Conservation (phyloP, 53 echinoderm and acorn worm species). For the Apostichopus leukothele region DNA sequence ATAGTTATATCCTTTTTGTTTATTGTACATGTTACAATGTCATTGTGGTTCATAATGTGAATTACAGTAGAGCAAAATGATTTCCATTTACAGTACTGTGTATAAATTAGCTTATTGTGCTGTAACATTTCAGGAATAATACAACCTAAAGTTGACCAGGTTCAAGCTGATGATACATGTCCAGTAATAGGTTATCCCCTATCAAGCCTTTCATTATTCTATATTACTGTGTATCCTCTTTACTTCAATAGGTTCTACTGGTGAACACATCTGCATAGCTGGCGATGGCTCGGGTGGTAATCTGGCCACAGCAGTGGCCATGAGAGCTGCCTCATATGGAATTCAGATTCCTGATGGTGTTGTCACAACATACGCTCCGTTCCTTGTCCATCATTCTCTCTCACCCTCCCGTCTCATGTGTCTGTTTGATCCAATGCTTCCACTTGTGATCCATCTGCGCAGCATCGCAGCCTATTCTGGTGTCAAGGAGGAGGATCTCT, state of each 20-base stretch:
- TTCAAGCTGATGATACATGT: too few relatives aligned
- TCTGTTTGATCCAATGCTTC: conserved; percentile 86
- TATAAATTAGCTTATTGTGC: too few relatives aligned
- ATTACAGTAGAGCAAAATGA: too few relatives aligned
- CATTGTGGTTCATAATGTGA: too few relatives aligned
- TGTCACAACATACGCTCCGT: conserved; percentile 85
- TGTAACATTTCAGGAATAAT: too few relatives aligned
- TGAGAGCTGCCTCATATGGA: conserved; percentile 95
- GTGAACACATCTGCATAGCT: conserved; percentile 88
- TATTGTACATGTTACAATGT: too few relatives aligned
- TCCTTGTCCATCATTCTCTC: conserved; percentile 76
- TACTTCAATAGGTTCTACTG: conserved; percentile 73
- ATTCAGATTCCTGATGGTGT: conserved; percentile 88
- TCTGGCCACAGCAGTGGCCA: conserved; percentile 84
- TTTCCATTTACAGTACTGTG: too few relatives aligned
- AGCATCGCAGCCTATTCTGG: conserved; percentile 88
- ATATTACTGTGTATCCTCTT: neutral
- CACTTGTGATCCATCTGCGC: conserved; percentile 80
- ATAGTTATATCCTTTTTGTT: too few relatives aligned
- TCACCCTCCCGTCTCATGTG: conserved; percentile 91
- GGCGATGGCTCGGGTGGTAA: conserved; percentile 98
- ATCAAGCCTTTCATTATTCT: too few relatives aligned
- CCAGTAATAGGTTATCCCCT: too few relatives aligned
- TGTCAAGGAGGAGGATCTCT: conserved; percentile 68
- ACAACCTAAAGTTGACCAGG: too few relatives aligned